phyloP scores from a whole-genome alignment of 2,888 invertebrate species.

The Oligia strigilis region DNA sequence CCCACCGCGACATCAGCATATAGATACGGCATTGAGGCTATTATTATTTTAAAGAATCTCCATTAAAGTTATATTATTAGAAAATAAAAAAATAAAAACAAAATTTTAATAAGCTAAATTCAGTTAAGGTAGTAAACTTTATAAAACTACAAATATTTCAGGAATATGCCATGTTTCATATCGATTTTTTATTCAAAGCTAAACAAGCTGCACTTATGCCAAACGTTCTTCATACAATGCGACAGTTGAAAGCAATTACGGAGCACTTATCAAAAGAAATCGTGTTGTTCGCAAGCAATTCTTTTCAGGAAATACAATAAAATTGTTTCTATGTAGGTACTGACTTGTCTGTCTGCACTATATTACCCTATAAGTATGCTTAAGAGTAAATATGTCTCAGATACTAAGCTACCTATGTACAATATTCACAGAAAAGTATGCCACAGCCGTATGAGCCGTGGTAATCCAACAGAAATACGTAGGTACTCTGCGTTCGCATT shows the following conservation, averaged over 20 bases:
- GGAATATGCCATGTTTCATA: neutral
- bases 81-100: too few relatives aligned
- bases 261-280: neutral
- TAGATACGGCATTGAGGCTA: too few relatives aligned
- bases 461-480: neutral
- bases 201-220: neutral
- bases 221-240: neutral
- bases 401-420: neutral
- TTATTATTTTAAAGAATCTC: too few relatives aligned
- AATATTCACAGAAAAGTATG: neutral
- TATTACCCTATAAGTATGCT: neutral
- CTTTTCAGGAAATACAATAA: conserved; percentile 1
- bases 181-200: neutral
- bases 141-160: neutral
- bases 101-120: neutral
- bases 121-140: neutral
- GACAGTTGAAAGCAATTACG: conserved; percentile 10
- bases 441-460: neutral
- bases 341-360: neutral
- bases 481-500: neutral
- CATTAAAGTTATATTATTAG: too few relatives aligned
- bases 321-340: neutral
- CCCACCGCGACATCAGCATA: too few relatives aligned
- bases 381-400: neutral
- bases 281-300: neutral